Evolutionary conservation across 2,113 vertebrate genomes (phyloP).

Genomic region (Hypomesus transpacificus): DNA sequence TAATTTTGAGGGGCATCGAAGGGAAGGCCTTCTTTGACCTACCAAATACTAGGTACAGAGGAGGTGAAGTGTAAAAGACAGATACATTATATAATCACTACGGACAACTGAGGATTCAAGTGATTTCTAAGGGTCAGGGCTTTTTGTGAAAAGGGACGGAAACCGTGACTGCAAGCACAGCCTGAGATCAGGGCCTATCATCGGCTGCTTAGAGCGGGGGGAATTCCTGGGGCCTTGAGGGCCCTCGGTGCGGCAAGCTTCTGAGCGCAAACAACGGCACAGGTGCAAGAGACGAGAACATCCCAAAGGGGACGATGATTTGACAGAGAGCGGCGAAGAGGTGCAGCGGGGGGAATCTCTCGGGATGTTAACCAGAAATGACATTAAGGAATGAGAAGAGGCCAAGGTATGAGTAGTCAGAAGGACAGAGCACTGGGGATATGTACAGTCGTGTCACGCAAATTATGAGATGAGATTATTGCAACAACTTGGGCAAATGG

Average conservation of each 20-base stretch:
- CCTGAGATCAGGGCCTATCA: conserved; percentile 62
- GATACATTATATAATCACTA: not conserved
- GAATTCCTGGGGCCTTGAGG: conserved; percentile 50
- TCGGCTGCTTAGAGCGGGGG: conserved; percentile 49
- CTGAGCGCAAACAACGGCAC: conserved; percentile 39
- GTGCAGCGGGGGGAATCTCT: not conserved
- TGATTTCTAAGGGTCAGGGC: conserved; percentile 32
- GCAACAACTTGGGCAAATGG: too few relatives aligned
- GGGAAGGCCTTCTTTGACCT: too few relatives aligned
- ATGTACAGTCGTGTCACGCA: too few relatives aligned
- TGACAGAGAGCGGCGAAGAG: conserved; percentile 30
- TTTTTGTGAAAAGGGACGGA: conserved; percentile 29
- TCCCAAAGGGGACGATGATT: conserved; percentile 44
- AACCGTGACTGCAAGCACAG: conserved; percentile 29
- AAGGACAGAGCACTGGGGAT: too few relatives aligned
- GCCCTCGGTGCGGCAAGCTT: conserved; percentile 28
- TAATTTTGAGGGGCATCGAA: too few relatives aligned
- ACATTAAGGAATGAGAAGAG: too few relatives aligned
- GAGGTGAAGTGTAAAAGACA: not conserved
- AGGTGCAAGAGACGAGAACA: conserved; percentile 51
- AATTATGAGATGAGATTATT: too few relatives aligned
- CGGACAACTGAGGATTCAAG: conserved; percentile 5
- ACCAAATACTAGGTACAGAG: not conserved
- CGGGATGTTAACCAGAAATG: too few relatives aligned
- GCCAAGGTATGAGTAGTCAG: too few relatives aligned